Base-by-base conservation (phyloP, 2,113 vertebrate species). In the Corythoichthys haematopterus region DNA sequence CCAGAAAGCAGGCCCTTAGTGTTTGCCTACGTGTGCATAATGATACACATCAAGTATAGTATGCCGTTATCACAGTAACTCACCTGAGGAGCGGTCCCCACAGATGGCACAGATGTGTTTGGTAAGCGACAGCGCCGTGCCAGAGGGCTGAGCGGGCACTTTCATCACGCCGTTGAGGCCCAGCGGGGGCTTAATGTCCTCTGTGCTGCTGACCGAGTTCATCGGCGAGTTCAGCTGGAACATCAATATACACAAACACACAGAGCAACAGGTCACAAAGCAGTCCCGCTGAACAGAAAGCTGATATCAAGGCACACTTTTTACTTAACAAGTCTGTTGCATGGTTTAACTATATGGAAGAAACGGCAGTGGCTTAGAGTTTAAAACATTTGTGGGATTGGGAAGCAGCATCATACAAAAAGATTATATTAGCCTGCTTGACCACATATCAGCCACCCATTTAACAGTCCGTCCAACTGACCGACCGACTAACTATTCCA, bases 71-170 rank as follows among this genome's bases (percentile, higher is more conserved):
- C 43, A 11, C 5, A 67, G 64, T 35, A 35, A 73, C 80, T 88
- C 84, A 99, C 97, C 97, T 92, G 97, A 99, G 80, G 97, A 99
- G 82, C 97, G 93, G 91, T 99, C 97, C 36, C 97, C 97, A 0
- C 97, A 99, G 91, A 99, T 99, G 90, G 97, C 95, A 64, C 97
- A 99, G 92, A 99, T 98, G 94, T 99, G 97, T 91, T 99, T 99
- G 85, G 95, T 98, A 91, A 98, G 96, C 48, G 95, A 94, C 61
- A 92, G 83, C 14, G 70, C 92, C 60, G 91, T 94, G 75, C 93
- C 92, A 16, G 93, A 95, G 76, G 95, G 94, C 76, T 98, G 96
- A 74, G 93, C 92, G 15, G 96, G 96, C 75, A 97, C 93, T 90
- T 99, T 98, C 91, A 98, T 97, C 84, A 99, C 93, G 0, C 97